phyloP scores from a whole-genome alignment of 2,797 vertebrate species.

The Lacerta agilis region DNA sequence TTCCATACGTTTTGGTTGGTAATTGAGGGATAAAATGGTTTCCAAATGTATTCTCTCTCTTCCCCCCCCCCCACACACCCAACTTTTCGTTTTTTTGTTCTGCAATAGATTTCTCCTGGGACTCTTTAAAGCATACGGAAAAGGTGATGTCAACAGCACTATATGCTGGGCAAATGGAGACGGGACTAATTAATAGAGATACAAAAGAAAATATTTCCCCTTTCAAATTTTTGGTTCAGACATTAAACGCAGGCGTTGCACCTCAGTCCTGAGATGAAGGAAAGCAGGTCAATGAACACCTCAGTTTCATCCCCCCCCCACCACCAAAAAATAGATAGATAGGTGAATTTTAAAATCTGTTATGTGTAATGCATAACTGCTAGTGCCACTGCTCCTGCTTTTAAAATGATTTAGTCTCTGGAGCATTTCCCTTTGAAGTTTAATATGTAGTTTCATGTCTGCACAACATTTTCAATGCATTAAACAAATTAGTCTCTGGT shows the following conservation, averaged over 20 bases:
- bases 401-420: slow-evolving; percentile 79
- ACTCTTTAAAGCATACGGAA: slow-evolving; percentile 85
- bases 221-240: slow-evolving; percentile 73
- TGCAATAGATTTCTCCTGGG: slow-evolving; percentile 79
- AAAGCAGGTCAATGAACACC: slow-evolving; percentile 60
- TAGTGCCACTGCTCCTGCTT: slow-evolving; percentile 72
- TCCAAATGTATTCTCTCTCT: slow-evolving; percentile 82
- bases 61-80: neutral
- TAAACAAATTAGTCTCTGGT: slow-evolving; percentile 86
- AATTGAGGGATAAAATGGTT: slow-evolving; percentile 89
- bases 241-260: slow-evolving; percentile 71
- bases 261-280: slow-evolving; percentile 64
- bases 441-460: slow-evolving; percentile 82
- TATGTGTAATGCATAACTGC: slow-evolving; percentile 71
- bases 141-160: slow-evolving; percentile 86
- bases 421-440: slow-evolving; percentile 83
- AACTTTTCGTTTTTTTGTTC: slow-evolving; percentile 82
- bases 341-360: slow-evolving; percentile 68
- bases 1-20: slow-evolving; percentile 86
- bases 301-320: slow-evolving; percentile 51
- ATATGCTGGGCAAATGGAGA: slow-evolving; percentile 78
- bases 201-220: slow-evolving; percentile 80
- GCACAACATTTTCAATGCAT: slow-evolving; percentile 82
- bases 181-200: slow-evolving; percentile 86
- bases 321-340: slow-evolving; percentile 55